These are phyloP conservation scores for Etheostoma nigrum DNA, from an alignment of 2,797 vertebrate species.

Conservation along the genomic window DNA sequence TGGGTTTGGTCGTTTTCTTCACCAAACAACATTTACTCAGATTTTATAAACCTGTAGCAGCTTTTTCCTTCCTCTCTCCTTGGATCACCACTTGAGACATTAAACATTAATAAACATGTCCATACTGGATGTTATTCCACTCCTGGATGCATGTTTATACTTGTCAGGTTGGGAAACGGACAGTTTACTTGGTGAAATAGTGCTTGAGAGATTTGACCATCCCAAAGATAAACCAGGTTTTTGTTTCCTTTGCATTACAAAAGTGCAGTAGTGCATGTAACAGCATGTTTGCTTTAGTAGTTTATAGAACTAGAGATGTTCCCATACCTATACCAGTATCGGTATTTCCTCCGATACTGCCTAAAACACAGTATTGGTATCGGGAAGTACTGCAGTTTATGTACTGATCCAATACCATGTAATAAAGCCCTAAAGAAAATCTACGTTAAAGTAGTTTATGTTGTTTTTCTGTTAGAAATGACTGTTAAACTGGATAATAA, in stretches of 20 bases:
- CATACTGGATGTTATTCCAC: constrained; percentile 18
- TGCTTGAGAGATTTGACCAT: not conserved
- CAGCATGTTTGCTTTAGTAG: not conserved
- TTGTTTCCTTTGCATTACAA: not conserved
- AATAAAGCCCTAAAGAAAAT: too few relatives aligned
- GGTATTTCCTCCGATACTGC: too few relatives aligned
- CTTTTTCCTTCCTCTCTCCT: not conserved
- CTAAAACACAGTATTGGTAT: too few relatives aligned
- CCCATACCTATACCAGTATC: too few relatives aligned
- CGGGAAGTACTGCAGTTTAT: too few relatives aligned
- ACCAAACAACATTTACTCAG: not conserved
- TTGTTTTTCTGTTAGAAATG: too few relatives aligned
- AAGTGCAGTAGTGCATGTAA: constrained; percentile 5
- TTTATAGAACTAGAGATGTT: not conserved
- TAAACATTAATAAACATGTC: constrained; percentile 22
- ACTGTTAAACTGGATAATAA: too few relatives aligned
- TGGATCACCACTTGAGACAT: not conserved
- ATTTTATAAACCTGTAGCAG: constrained; percentile 11
- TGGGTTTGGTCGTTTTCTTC: constrained; percentile 6
- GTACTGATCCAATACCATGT: too few relatives aligned
- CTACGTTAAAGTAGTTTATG: too few relatives aligned
- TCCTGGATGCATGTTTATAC: constrained; percentile 22
- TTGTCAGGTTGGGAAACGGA: not conserved
- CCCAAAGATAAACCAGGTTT: constrained; percentile 13
- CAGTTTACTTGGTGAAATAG: constrained; percentile 15